Evolutionary conservation across 2,113 vertebrate genomes (phyloP).

Genomic region (Podarcis muralis): DNA sequence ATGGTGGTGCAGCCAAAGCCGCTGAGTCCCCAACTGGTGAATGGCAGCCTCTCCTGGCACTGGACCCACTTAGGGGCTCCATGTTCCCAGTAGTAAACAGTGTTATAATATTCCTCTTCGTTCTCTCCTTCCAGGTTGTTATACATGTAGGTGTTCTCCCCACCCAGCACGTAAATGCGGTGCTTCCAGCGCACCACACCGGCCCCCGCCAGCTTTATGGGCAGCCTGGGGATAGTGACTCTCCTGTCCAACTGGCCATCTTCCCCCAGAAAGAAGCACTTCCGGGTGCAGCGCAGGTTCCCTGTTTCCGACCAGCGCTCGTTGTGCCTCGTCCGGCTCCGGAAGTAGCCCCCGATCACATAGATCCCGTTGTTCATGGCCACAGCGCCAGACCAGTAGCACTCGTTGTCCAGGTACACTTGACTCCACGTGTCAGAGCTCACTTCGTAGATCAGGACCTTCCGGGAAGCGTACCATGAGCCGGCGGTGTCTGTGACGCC

Average conservation of each 20-base stretch:
- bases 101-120: constrained; percentile 57
- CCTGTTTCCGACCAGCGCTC: background rate
- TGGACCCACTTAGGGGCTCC: constrained; percentile 50
- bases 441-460: constrained; percentile 82
- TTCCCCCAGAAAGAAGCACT: constrained; percentile 31
- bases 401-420: constrained; percentile 74
- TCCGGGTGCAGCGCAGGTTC: background rate
- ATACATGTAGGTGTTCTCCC: constrained; percentile 45
- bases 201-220: constrained; percentile 75
- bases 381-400: constrained; percentile 79
- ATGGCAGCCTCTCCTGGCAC: constrained; percentile 12
- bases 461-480: constrained; percentile 73
- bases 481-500: constrained; percentile 66
- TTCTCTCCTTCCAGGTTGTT: background rate
- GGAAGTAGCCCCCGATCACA: constrained; percentile 78
- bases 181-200: constrained; percentile 83
- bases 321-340: background rate
- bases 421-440: constrained; percentile 77
- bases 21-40: constrained; percentile 27
- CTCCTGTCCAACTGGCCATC: background rate
- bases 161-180: constrained; percentile 83
- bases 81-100: constrained; percentile 84
- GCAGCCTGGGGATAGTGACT: constrained; percentile 75
- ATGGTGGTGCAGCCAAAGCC: constrained; percentile 24
- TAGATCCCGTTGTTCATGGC: constrained; percentile 81